phyloP scores from a whole-genome alignment of 2,797 vertebrate genomes.

The Lophotriccus pileatus region DNA sequence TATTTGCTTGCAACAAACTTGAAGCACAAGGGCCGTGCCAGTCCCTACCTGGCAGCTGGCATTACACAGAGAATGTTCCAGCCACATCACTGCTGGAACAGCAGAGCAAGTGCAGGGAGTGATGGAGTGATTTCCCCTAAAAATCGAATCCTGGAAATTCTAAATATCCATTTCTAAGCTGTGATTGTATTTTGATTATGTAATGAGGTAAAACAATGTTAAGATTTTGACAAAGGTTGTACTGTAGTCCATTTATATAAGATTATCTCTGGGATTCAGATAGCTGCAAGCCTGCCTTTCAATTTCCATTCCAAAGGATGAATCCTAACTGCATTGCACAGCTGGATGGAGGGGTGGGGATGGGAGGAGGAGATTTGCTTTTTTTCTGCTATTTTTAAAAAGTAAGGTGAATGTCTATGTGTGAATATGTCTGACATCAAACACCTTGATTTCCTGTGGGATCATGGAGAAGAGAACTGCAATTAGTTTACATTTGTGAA shows the following conservation, averaged over 20 bases:
- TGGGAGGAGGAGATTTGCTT: not conserved
- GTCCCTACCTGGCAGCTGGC: not conserved
- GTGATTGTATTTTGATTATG: not conserved
- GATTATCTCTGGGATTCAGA: constrained; percentile 37
- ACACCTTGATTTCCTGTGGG: not conserved
- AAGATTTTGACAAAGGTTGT: not conserved
- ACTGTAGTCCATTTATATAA: constrained; percentile 8
- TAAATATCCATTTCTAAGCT: not conserved
- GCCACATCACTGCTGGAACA: not conserved
- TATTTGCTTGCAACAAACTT: not conserved
- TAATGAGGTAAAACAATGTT: constrained; percentile 27
- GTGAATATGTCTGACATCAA: not conserved
- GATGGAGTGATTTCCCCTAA: not conserved
- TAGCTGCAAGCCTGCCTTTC: constrained; percentile 26
- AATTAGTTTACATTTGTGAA: not conserved
- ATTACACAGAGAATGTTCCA: not conserved
- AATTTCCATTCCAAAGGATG: not conserved
- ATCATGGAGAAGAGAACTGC: not conserved
- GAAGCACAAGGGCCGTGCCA: not conserved
- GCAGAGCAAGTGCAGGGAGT: not conserved
- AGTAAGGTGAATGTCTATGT: not conserved
- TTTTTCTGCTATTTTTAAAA: not conserved
- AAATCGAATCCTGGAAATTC: not conserved
- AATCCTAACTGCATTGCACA: not conserved
- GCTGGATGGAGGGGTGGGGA: not conserved